Percentiles rank a stretch among this genome's conserved stretches.
Conservation (phyloP, 2,888 invertebrate genomes). For the Mantis religiosa region DNA sequence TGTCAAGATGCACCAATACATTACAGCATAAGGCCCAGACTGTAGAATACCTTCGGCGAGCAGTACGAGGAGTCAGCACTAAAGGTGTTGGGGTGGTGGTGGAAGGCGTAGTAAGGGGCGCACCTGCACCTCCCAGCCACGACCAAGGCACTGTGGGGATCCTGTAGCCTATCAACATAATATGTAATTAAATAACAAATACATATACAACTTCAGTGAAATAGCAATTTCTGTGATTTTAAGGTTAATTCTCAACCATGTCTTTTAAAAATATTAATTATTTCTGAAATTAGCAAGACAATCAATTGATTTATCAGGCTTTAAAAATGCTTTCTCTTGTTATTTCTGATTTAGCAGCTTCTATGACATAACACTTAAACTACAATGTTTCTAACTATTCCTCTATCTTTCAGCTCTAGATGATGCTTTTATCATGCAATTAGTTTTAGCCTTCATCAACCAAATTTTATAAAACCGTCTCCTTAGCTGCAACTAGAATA, state of each 20-base stretch:
- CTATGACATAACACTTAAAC: neutral
- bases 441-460: neutral
- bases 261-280: neutral
- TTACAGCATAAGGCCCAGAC: conserved; percentile 11
- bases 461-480: neutral
- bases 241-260: neutral
- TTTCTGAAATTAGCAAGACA: neutral
- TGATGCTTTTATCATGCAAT: neutral
- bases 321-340: neutral
- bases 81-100: conserved; percentile 54
- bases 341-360: neutral
- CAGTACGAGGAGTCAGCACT: conserved; percentile 66
- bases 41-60: conserved; percentile 64
- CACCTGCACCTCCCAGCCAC: conserved; percentile 57
- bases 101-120: conserved; percentile 52
- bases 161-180: conserved; percentile 59
- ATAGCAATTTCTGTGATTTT: neutral
- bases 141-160: conserved; percentile 69
- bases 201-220: neutral
- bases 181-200: conserved; percentile 21
- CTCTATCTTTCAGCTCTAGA: neutral
- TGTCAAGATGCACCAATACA: neutral
- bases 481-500: neutral
- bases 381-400: neutral
- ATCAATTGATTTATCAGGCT: neutral